These are phyloP conservation scores for Rhombomys opimus DNA, from an alignment of 2,113 vertebrate genomes.

Conservation along the genomic window DNA sequence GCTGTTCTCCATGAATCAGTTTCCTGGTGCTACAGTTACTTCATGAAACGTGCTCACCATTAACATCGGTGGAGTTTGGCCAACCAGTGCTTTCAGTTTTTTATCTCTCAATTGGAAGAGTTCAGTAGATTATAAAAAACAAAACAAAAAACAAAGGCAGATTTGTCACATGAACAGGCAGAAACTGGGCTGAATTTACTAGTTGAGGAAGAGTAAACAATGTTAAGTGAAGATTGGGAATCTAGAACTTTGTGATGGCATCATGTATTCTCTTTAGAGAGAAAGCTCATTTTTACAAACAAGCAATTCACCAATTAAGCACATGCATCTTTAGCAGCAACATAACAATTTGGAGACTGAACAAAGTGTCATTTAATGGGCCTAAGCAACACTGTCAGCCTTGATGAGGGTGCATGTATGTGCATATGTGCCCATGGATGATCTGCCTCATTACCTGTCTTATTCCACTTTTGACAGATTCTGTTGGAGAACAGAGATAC, in stretches of 20 bases:
- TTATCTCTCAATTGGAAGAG: not conserved
- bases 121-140: not conserved
- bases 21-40: not conserved
- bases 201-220: not conserved
- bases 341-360: conserved; percentile 27
- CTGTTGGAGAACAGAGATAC: conserved; percentile 67
- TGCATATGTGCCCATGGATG: not conserved
- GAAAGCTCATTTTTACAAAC: conserved; percentile 21
- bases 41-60: not conserved
- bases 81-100: conserved; percentile 18
- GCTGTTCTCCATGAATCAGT: conserved; percentile 11
- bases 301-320: conserved; percentile 39
- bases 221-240: not conserved
- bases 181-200: conserved; percentile 17
- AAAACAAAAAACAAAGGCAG: not conserved
- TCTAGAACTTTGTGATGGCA: not conserved
- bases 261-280: not conserved
- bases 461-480: conserved; percentile 57
- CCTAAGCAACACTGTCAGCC: not conserved
- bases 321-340: conserved; percentile 23
- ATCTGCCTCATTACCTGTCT: conserved; percentile 52
- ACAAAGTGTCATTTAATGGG: not conserved
- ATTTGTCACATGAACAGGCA: not conserved
- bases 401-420: not conserved
- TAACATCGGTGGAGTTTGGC: not conserved